Evolutionary conservation across 1,140 invertebrate species (phyloP), one percentile per base, ranked within the genome.

Genomic region (Ganaspis sp.): DNA sequence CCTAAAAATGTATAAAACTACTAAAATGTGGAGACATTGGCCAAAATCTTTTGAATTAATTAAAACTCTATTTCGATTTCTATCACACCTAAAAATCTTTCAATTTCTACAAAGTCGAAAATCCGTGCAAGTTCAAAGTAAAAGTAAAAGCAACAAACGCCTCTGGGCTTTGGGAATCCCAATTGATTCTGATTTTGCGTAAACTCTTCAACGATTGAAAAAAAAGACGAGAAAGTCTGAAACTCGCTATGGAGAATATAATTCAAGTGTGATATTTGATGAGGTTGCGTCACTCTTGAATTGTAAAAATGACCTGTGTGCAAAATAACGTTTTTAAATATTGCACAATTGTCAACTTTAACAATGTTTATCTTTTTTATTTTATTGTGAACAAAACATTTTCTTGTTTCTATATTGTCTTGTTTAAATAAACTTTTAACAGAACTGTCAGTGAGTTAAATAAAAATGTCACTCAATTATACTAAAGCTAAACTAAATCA

Each of bases 311-410:
- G 8, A 64, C 9, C 9, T 26, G 54, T 64, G 54, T 29, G 54
- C 54, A 64, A 64, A n/a, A 26, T 64, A 64, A 64, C 12, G 23
- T 49, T 9, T 64, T 29, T 9, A 26, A 64, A 64, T 64, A 26
- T 64, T 64, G 12, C 23, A 64, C 23, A 64, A 64, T 26, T 64
- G 21, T 26, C 45, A 49, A 8, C 45, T 49, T 49, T 17, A 49
- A 49, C 45, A 49, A 49, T 49, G 19, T 49, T 49, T 17, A 49
- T 49, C 15, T n/a, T n/a, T n/a, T n/a, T n/a, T n/a, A 17, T 49
- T 49, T 17, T 49, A 17, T n/a, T n/a, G 8, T 49, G n/a, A 49
- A 17, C 45, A 49, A 4, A 49, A n/a, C 17, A 0, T 64, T 64
- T 64, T 12, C 21, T 64, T 26, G 12, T 26, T 26, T 29, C 23